Evolutionary conservation across 1,140 invertebrate genomes (phyloP), one percentile per base, ranked within the genome.

Genomic region (Tetragonula clypearis): DNA sequence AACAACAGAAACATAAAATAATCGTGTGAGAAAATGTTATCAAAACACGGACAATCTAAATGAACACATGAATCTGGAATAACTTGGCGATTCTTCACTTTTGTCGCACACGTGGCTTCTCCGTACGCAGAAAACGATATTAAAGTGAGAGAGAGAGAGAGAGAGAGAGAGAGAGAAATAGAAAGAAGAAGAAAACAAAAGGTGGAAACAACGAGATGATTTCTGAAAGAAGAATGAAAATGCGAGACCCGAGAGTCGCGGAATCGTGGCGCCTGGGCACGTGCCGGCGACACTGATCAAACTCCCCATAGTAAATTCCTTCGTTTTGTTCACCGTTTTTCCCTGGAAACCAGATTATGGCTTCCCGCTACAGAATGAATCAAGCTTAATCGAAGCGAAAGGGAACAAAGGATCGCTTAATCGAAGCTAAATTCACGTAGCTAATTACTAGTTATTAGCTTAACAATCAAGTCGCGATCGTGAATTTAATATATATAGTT

Each of bases 191-290:
- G n/a, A 14, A 23, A n/a, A 12, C 41, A 66, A 21, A 30, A 30
- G 49, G 14, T 21, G 23, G 12, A 53, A 72, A 35, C 14, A 53
- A 53, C 19, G 53, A 60, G 14, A 6, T 35, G 66, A 84, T 79
- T 84, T 79, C 82, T 9, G 19, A 35, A 41, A 79, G 72, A 79
- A 41, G 26, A 41, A 21, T 68, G 35, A 17, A 41, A 68, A 66
- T 30, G 11, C 58, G 41, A 8, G 41, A 66, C 5, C 49, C 21
- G 60, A 4, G 26, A 30, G 14, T 26, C 11, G 26, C 14, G 5
- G 56, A 58, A 53, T 49, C 53, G 30, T 5, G 35, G 53, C 55
- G n/a, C n/a, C 55, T 1, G 6, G 62, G 35, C 75, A 79, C 82
- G 75, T 55, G 66, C 66, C 75, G 9, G 30, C 41, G 41, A 53